These are phyloP conservation scores for Caenorhabditis brenneri DNA, from an alignment of 1,140 invertebrate species.

Conservation along the genomic window DNA sequence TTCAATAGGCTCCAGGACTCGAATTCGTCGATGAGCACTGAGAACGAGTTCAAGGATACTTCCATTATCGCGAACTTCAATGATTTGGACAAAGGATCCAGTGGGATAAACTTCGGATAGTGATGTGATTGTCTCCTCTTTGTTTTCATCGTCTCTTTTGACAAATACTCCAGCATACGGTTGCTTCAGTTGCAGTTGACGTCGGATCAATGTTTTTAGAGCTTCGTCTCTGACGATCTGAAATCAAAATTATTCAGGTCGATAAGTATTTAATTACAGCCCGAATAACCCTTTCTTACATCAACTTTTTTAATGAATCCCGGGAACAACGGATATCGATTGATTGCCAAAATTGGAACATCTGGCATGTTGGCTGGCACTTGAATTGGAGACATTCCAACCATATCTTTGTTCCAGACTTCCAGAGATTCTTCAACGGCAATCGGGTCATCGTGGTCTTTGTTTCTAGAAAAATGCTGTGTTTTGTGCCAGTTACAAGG, in stretches of 20 bases:
- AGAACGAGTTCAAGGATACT: slow-evolving; percentile 52
- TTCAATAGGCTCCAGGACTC: slow-evolving; percentile 3
- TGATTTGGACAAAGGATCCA: slow-evolving; percentile 96
- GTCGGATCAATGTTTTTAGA: slow-evolving; percentile 86
- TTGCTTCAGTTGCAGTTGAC: slow-evolving; percentile 89
- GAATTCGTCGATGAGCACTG: slow-evolving; percentile 54
- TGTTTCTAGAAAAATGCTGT: neutral
- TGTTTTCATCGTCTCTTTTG: slow-evolving; percentile 84
- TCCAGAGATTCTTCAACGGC: slow-evolving; percentile 26
- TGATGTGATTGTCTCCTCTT: slow-evolving; percentile 79
- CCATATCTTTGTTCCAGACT: slow-evolving; percentile 2
- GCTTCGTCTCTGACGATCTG: slow-evolving; percentile 80
- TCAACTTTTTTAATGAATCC: slow-evolving; percentile 97
- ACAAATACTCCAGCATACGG: slow-evolving; percentile 97
- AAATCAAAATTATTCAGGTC: slow-evolving; percentile 30
- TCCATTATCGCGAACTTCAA: slow-evolving; percentile 93
- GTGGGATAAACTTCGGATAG: slow-evolving; percentile 87
- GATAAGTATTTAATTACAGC: neutral
- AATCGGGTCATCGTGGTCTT: neutral
- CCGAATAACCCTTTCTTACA: slow-evolving; percentile 74
- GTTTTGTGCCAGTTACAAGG: too few species aligned
- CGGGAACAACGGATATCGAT: slow-evolving; percentile 93
- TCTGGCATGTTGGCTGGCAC: slow-evolving; percentile 96
- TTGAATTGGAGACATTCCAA: slow-evolving; percentile 76
- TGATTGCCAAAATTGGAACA: slow-evolving; percentile 91